These are phyloP conservation scores for Mylabris phalerata DNA, from an alignment of 1,140 invertebrate genomes.

Conservation along the genomic window DNA sequence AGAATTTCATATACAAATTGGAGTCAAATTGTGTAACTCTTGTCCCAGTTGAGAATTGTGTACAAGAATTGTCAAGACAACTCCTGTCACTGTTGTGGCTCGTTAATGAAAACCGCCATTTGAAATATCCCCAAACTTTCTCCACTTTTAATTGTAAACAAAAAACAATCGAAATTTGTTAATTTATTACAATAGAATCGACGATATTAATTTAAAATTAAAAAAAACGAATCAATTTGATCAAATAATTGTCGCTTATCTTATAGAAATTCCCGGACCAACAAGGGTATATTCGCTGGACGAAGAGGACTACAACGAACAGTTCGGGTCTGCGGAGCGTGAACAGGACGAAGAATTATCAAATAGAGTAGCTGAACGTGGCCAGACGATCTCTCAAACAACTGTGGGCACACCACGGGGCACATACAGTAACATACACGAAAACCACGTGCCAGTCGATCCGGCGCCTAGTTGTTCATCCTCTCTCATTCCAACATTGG, in stretches of 20 bases:
- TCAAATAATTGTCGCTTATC: background rate
- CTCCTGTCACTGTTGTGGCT: too few species aligned
- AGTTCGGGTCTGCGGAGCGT: conserved; percentile 41
- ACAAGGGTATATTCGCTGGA: conserved; percentile 37
- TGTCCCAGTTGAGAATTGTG: too few species aligned
- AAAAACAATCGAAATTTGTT: too few species aligned
- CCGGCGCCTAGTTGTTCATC: conserved; percentile 16
- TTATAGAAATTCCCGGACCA: conserved; percentile 50
- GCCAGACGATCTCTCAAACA: conserved; percentile 6
- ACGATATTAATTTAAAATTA: too few species aligned
- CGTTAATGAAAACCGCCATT: too few species aligned
- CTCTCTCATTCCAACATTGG: conserved; percentile 4
- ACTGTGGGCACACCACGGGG: conserved; percentile 17
- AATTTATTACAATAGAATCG: too few species aligned
- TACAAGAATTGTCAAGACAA: too few species aligned
- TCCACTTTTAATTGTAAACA: too few species aligned
- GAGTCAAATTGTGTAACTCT: too few species aligned
- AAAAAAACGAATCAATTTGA: too few species aligned
- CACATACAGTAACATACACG: conserved; percentile 18
- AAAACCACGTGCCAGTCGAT: conserved; percentile 31
- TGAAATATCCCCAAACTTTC: too few species aligned
- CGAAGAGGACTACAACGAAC: conserved; percentile 40
- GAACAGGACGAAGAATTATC: conserved; percentile 35
- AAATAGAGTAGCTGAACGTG: conserved; percentile 29
- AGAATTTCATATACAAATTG: too few species aligned